Evolutionary conservation across 2,113 vertebrate genomes (phyloP).

Genomic region (Python bivittatus): DNA sequence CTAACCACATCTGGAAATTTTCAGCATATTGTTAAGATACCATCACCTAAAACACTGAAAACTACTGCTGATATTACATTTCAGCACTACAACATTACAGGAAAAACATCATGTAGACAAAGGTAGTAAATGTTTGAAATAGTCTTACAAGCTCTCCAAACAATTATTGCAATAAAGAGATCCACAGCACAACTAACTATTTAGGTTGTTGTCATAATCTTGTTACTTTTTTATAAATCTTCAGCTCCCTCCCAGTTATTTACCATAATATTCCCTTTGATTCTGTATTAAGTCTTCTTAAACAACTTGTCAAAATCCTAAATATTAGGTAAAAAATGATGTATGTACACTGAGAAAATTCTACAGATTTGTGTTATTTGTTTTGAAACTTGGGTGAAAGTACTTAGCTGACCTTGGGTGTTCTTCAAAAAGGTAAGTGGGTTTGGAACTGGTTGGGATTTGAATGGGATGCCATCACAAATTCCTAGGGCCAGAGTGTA

Average conservation of each 20-base stretch:
- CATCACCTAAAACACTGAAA: not conserved
- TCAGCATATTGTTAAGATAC: conserved; percentile 6
- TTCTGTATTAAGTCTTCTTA: not conserved
- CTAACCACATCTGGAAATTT: not conserved
- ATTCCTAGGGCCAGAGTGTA: not conserved
- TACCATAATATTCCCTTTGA: not conserved
- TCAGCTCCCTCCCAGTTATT: too few species aligned
- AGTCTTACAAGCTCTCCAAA: not conserved
- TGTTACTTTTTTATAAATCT: not conserved
- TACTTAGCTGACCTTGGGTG: not conserved
- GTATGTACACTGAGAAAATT: not conserved
- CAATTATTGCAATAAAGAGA: not conserved
- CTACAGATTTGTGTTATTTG: not conserved
- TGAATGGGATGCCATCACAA: not conserved
- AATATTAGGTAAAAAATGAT: not conserved
- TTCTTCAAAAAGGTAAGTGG: not conserved
- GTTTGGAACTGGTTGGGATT: not conserved
- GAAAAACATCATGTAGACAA: not conserved
- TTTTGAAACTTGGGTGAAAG: not conserved
- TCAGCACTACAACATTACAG: not conserved
- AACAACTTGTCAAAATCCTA: not conserved
- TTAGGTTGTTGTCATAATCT: not conserved
- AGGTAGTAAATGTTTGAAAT: not conserved
- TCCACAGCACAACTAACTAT: not conserved
- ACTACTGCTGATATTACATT: not conserved